Conservation (phyloP, 2,888 invertebrate species). For the Drosophila algonquin region DNA sequence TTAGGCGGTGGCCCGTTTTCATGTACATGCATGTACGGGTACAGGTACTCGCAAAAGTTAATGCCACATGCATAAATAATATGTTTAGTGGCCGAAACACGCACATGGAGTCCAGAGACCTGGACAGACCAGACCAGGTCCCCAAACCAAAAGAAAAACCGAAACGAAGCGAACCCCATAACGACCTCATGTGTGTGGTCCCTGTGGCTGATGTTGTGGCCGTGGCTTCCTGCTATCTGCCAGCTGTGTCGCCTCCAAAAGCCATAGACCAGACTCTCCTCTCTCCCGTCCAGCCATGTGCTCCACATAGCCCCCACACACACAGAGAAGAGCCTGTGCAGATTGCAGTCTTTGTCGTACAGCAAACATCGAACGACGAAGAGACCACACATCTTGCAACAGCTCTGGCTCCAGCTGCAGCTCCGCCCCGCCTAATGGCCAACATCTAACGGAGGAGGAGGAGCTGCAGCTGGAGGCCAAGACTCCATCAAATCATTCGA, state of each 20-base stretch:
- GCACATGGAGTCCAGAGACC: constrained; percentile 15
- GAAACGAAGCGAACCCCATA: constrained; percentile 26
- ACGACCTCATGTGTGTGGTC: constrained; percentile 71
- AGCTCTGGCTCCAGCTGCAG: constrained; percentile 25
- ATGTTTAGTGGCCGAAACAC: constrained; percentile 33
- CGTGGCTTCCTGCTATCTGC: constrained; percentile 47
- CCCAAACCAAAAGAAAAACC: constrained; percentile 11
- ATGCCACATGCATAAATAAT: constrained; percentile 69
- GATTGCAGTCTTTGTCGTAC: constrained; percentile 22
- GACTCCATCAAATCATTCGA: constrained; percentile 41
- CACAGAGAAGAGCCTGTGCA: constrained; percentile 2
- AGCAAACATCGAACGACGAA: constrained; percentile 9
- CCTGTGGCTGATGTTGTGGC: constrained; percentile 50
- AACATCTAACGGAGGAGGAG: constrained; percentile 33
- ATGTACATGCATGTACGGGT: constrained; percentile 13
- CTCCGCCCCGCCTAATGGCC: constrained; percentile 31
- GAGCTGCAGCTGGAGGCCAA: constrained; percentile 15
- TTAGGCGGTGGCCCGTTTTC: constrained; percentile 10
- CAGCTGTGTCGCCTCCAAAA: constrained; percentile 64
- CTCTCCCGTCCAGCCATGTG: constrained; percentile 47
- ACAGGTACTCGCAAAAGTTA: constrained; percentile 8
- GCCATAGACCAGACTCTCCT: constrained; percentile 31
- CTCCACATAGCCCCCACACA: constrained; percentile 50
- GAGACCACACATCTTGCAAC: constrained; percentile 32
- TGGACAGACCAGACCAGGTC: not conserved